phyloP scores from a whole-genome alignment of 2,113 vertebrate genomes.

The Neopipo cinnamomea region DNA sequence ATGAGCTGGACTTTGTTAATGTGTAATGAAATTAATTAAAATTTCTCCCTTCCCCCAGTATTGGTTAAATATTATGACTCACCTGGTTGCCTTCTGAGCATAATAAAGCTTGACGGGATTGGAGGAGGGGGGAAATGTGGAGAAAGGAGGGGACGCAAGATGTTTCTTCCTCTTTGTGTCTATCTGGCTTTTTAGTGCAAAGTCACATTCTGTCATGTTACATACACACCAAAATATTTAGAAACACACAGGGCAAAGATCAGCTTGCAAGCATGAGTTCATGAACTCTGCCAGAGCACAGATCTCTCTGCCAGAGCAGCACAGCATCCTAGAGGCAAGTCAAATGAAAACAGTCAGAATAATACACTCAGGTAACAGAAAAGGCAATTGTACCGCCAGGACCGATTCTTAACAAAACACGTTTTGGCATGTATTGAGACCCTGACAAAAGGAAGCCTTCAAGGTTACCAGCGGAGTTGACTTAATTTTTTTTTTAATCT shows the following conservation, averaged over 20 bases:
- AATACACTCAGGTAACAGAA: conserved; percentile 4
- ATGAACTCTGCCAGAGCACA: neutral
- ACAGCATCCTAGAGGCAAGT: conserved; percentile 46
- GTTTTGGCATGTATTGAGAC: conserved; percentile 16
- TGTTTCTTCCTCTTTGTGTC: neutral
- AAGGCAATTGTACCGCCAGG: neutral
- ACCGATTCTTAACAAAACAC: neutral
- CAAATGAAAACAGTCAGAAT: conserved; percentile 37
- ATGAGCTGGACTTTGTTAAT: neutral
- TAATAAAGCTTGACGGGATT: conserved; percentile 22
- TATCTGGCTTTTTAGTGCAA: conserved; percentile 9
- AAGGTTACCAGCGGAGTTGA: conserved; percentile 36
- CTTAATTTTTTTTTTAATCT: neutral
- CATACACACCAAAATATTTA: conserved; percentile 26
- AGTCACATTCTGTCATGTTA: conserved; percentile 32
- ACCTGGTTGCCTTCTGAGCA: conserved; percentile 31
- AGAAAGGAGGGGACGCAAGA: neutral
- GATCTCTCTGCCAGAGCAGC: conserved; percentile 25
- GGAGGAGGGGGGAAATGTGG: neutral
- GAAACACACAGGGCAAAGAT: conserved; percentile 35
- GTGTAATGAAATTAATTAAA: conserved; percentile 53
- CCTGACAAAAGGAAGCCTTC: conserved; percentile 26
- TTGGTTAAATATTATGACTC: conserved; percentile 28
- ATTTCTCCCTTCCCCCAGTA: neutral
- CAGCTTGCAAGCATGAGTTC: neutral